phyloP scores from a whole-genome alignment of 1,140 invertebrate species.

The Aphaenogaster rudis region DNA sequence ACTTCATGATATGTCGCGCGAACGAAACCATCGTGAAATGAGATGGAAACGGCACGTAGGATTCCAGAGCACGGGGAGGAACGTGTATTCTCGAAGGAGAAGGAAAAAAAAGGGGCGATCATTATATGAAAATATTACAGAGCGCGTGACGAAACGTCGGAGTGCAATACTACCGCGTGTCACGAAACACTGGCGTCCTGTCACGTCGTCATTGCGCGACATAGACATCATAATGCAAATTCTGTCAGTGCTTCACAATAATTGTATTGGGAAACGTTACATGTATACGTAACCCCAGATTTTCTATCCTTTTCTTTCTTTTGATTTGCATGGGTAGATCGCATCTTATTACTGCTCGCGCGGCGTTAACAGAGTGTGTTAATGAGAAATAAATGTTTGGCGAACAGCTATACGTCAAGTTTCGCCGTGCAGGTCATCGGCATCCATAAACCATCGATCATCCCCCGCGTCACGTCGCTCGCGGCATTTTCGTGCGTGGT shows the following conservation, averaged over 20 bases:
- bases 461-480: conserved; percentile 29
- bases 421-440: conserved; percentile 27
- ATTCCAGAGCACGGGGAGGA: not conserved
- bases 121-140: conserved; percentile 39
- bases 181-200: conserved; percentile 17
- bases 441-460: conserved; percentile 48
- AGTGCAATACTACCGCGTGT: conserved; percentile 10
- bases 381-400: conserved; percentile 20
- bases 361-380: conserved; percentile 37
- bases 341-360: not conserved
- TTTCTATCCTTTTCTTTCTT: not conserved
- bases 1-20: conserved; percentile 16
- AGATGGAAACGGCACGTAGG: conserved; percentile 44
- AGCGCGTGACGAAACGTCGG: conserved; percentile 2
- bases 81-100: not conserved
- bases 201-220: not conserved
- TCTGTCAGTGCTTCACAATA: not conserved
- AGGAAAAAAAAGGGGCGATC: not conserved
- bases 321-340: not conserved
- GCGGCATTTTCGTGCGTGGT: not conserved
- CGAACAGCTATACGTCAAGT: conserved; percentile 2
- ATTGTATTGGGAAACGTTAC: not conserved
- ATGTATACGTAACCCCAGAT: not conserved
- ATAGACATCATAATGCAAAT: not conserved
- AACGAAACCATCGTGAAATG: conserved; percentile 47